A percentile compares a stretch with the other conserved stretches of the same genome.
Conservation (phyloP, 2,797 vertebrate genomes). For the Sciurus vulgaris region DNA sequence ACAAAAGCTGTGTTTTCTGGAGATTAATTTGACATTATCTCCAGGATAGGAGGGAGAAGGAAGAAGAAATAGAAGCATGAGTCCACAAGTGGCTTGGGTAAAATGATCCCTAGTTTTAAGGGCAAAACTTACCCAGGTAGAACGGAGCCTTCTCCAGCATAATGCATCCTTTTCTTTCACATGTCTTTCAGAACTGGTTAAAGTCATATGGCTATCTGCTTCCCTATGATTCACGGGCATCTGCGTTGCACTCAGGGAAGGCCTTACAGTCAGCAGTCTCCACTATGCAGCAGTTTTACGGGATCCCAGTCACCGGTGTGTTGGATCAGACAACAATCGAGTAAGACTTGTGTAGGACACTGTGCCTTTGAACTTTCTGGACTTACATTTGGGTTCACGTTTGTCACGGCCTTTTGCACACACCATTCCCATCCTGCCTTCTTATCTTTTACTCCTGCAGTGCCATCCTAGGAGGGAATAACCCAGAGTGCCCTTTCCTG, state of each 20-base stretch:
- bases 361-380: slow-evolving; percentile 56
- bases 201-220: slow-evolving; percentile 96
- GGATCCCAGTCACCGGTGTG: slow-evolving; percentile 94
- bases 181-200: slow-evolving; percentile 92
- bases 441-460: neutral
- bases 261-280: slow-evolving; percentile 95
- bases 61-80: neutral
- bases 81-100: neutral
- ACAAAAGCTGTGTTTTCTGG: slow-evolving; percentile 48
- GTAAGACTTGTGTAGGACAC: slow-evolving; percentile 88
- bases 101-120: slow-evolving; percentile 29
- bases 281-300: slow-evolving; percentile 96
- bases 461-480: neutral
- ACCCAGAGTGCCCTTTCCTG: neutral
- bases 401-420: neutral
- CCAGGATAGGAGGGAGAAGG: neutral
- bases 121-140: neutral
- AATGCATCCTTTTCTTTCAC: slow-evolving; percentile 75
- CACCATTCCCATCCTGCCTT: neutral
- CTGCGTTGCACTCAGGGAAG: slow-evolving; percentile 93
- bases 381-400: slow-evolving; percentile 7
- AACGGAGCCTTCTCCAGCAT: slow-evolving; percentile 21
- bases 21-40: slow-evolving; percentile 4
- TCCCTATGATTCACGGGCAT: slow-evolving; percentile 92
- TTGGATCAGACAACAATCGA: slow-evolving; percentile 95